These are phyloP conservation scores for Aptenodytes patagonicus DNA, from an alignment of 2,113 vertebrate genomes.

Conservation along the genomic window DNA sequence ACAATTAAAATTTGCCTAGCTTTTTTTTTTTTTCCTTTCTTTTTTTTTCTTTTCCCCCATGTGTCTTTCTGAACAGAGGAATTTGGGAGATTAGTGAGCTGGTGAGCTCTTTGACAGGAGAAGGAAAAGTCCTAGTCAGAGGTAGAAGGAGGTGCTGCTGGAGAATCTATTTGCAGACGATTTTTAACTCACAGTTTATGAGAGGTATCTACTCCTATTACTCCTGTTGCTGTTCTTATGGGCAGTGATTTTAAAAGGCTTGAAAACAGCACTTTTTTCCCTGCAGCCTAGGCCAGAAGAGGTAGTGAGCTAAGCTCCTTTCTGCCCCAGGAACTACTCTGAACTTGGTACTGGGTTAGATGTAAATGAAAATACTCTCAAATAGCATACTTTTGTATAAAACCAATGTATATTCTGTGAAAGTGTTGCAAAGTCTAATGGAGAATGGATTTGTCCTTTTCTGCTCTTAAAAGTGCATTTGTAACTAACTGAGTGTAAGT, in stretches of 20 bases:
- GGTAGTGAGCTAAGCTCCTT: neutral
- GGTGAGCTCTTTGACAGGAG: neutral
- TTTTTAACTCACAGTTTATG: neutral
- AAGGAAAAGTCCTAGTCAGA: neutral
- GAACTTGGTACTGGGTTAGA: neutral
- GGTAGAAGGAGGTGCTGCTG: neutral
- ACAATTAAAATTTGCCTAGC: neutral
- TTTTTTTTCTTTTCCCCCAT: fast-evolving
- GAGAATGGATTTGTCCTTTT: neutral
- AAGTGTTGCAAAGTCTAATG: neutral
- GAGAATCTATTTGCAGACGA: neutral
- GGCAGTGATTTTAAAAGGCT: neutral
- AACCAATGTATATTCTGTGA: neutral
- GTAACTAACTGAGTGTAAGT: neutral
- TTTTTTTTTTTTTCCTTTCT: no score
- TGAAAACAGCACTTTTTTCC: neutral
- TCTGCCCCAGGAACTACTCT: neutral
- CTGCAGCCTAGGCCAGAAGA: neutral
- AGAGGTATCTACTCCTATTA: neutral
- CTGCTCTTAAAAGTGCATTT: neutral
- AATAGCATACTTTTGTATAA: neutral
- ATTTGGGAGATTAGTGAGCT: neutral
- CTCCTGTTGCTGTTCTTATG: neutral
- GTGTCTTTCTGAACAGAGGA: neutral
- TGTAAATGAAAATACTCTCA: neutral